Evolutionary conservation across 1,140 invertebrate species (phyloP).

Genomic region (Atta texana): DNA sequence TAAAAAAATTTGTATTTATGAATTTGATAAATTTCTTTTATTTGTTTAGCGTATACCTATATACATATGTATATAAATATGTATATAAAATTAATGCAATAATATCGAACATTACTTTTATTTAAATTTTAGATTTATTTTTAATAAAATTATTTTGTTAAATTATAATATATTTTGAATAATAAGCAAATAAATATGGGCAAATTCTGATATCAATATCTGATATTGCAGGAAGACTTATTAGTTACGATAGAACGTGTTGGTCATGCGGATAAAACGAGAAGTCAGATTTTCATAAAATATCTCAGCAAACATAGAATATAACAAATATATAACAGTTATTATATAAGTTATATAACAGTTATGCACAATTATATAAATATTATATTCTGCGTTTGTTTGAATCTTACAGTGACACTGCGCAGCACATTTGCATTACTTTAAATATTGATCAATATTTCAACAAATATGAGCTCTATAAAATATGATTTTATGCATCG

Average conservation of each 20-base stretch:
- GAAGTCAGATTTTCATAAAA: constrained; percentile 20
- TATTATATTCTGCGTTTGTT: no score
- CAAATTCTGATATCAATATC: not conserved
- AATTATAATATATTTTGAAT: not conserved
- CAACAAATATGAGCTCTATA: not conserved
- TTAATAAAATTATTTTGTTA: not conserved
- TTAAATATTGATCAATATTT: not conserved
- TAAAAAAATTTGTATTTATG: not conserved
- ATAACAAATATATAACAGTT: no score
- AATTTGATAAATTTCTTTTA: not conserved
- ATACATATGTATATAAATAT: not conserved
- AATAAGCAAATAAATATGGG: not conserved
- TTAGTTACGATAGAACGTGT: not conserved
- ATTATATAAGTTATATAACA: no score
- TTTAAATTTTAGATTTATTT: not conserved
- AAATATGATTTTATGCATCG: not conserved
- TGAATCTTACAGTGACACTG: not conserved
- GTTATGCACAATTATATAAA: no score
- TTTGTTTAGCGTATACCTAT: not conserved
- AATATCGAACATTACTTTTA: not conserved
- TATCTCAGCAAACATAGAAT: not conserved
- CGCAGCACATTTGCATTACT: not conserved
- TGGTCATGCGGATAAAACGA: not conserved
- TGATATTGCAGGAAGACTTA: constrained; percentile 1
- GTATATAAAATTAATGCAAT: not conserved